Evolutionary conservation across 2,113 vertebrate species (phyloP).

Genomic region (Isichthys henryi): DNA sequence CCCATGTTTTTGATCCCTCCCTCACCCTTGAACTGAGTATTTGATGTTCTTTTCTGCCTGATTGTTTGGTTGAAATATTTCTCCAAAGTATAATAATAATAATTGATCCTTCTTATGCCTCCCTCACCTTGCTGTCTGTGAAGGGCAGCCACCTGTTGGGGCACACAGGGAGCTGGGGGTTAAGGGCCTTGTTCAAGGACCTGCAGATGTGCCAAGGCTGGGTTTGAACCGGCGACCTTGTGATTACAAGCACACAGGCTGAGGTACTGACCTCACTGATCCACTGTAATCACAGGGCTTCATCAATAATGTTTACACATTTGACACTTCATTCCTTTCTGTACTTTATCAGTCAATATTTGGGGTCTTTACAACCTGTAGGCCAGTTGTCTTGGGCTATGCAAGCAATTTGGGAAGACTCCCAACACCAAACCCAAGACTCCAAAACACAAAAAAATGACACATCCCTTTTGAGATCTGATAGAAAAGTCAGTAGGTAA

Average conservation of each 20-base stretch:
- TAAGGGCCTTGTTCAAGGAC: no score
- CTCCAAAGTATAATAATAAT: neutral
- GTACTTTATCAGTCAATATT: neutral
- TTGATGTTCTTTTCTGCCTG: neutral
- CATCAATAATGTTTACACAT: neutral
- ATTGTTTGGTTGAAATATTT: neutral
- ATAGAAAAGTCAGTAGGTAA: neutral
- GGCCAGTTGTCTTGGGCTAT: neutral
- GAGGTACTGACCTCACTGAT: neutral
- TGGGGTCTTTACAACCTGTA: neutral
- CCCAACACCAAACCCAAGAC: no score
- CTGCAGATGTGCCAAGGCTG: no score
- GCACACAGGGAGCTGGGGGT: no score
- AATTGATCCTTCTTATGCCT: no score
- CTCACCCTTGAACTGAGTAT: neutral
- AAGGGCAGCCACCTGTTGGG: no score
- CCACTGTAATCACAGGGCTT: neutral
- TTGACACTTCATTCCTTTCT: neutral
- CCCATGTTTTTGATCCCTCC: no score
- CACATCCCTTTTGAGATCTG: neutral
- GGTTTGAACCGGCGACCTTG: no score
- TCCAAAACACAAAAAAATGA: neutral
- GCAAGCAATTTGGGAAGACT: neutral
- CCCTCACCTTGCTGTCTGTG: no score
- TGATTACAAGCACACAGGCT: no score